Base-by-base conservation (phyloP, 1,140 invertebrate genomes). In the Matsumurasca onukii region DNA sequence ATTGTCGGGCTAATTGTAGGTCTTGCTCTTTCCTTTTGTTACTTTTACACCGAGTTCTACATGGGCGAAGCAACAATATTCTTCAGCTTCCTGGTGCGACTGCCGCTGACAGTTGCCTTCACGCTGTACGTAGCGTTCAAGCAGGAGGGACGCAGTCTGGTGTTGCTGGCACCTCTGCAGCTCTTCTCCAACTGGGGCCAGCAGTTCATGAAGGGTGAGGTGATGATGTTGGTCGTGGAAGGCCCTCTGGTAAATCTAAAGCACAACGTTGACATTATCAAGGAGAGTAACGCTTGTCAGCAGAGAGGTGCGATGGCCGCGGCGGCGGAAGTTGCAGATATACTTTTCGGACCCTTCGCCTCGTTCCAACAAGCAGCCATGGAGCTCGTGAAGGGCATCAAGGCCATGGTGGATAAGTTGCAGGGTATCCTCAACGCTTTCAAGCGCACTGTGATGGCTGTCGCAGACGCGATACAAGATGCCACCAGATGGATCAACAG, bases 341-440 rank as follows among this genome's bases (percentile, higher is more conserved):
- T 59, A 5, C 55, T 59, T 3, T 59, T 59, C 30, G 55, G 55
- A 59, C 55, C 55, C 2, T 59, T 59, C n/a, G 24, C 24, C 2
- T 25, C 55, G 9, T 59, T 59, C 25, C 15, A 59, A 5, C 22
- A 59, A 27, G 55, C 55, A 27, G 55, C 55, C 2, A 29, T 27
- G 25, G 55, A 59, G 25, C 15, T 59, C 2, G 55, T 29, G 2
- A 59, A 59, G 12, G 55, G 55, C 9, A 59, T 59, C 22, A 59
- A 59, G 30, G 30, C 5, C 2, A 59, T 59, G 22, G 55, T 59
- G 30, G 55, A 5, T 24, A 29, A 29, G 25, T 3, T 59, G 2
- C 55, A 59, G n/a, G 55, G 9, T 27, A 29, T 59, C 3, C 25
- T 59, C 3, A 5, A 9, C 24, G 30, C 9, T 27, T 59, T 59